These are phyloP conservation scores for Chaetogeoica ovagalla DNA, from an alignment of 2,888 invertebrate species.

Conservation along the genomic window DNA sequence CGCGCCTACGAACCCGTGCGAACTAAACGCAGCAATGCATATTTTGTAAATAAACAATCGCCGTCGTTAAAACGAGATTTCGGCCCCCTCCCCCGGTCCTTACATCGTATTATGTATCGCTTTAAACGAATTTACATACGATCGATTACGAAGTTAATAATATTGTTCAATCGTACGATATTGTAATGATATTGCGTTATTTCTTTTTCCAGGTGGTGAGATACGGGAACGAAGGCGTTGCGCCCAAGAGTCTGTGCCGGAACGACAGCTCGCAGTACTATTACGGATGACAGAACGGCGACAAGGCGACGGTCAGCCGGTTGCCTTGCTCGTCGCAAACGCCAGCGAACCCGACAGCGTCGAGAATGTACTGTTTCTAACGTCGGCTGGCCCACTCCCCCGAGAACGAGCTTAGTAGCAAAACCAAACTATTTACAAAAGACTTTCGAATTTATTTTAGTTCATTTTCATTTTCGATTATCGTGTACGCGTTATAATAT, in stretches of 20 bases:
- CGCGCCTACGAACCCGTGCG: no score
- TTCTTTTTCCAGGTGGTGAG: slow-evolving; percentile 58
- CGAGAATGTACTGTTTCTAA: slow-evolving; percentile 51
- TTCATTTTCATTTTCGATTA: slow-evolving; percentile 13
- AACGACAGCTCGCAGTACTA: slow-evolving; percentile 72
- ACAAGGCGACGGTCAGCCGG: slow-evolving; percentile 54
- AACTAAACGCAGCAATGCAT: no score
- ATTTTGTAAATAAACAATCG: no score
- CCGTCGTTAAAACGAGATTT: no score
- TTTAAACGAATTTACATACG: no score
- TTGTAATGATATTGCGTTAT: no score
- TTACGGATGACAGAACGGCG: slow-evolving; percentile 73
- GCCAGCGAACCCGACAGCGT: slow-evolving; percentile 37
- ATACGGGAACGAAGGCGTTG: slow-evolving; percentile 59
- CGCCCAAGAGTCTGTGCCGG: slow-evolving; percentile 69
- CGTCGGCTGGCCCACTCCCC: slow-evolving; percentile 32
- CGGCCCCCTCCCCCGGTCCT: no score
- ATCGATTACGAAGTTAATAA: no score
- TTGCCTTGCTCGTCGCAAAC: slow-evolving; percentile 49
- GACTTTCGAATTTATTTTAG: slow-evolving; percentile 49
- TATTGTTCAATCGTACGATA: no score
- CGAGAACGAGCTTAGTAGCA: slow-evolving; percentile 43
- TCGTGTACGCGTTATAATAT: background rate
- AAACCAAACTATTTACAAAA: slow-evolving; percentile 38
- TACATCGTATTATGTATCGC: no score